Conservation (phyloP, 2,888 invertebrate genomes). For the Tiliacea aurago region DNA sequence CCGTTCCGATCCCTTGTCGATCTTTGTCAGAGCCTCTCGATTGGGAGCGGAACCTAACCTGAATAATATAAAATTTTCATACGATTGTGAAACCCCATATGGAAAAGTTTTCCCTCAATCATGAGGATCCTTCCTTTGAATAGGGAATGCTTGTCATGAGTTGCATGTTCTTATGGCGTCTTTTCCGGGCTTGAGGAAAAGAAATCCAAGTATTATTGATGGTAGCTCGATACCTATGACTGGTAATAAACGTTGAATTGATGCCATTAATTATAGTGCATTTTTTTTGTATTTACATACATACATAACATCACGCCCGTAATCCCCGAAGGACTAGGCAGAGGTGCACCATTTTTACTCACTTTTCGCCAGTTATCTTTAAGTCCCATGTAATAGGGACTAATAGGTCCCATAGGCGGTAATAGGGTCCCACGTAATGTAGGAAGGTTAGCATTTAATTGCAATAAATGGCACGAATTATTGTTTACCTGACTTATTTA, state of each 20-base stretch:
- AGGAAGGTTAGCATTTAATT: too few species aligned
- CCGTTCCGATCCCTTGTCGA: slow-evolving; percentile 55
- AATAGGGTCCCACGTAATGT: too few species aligned
- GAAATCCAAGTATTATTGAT: slow-evolving; percentile 13
- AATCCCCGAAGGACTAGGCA: too few species aligned
- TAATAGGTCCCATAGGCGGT: too few species aligned
- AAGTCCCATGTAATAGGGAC: too few species aligned
- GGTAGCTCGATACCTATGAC: not conserved
- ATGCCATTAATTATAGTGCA: not conserved
- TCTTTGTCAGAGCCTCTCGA: slow-evolving; percentile 54
- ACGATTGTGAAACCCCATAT: slow-evolving; percentile 46
- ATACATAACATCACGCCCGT: too few species aligned
- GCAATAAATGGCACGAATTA: not conserved
- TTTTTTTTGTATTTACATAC: too few species aligned
- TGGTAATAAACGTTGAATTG: not conserved
- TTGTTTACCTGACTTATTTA: not conserved
- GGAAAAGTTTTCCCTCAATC: slow-evolving; percentile 42
- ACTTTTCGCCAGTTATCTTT: too few species aligned
- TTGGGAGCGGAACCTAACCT: slow-evolving; percentile 14
- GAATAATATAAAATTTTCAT: slow-evolving; percentile 52
- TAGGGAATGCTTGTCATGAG: slow-evolving; percentile 22
- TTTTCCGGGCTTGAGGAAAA: slow-evolving; percentile 9
- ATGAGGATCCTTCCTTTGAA: slow-evolving; percentile 36
- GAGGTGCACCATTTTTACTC: too few species aligned
- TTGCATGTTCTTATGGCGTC: slow-evolving; percentile 25